Evolutionary conservation across 2,113 vertebrate genomes (phyloP).

Genomic region (Cyanistes caeruleus): DNA sequence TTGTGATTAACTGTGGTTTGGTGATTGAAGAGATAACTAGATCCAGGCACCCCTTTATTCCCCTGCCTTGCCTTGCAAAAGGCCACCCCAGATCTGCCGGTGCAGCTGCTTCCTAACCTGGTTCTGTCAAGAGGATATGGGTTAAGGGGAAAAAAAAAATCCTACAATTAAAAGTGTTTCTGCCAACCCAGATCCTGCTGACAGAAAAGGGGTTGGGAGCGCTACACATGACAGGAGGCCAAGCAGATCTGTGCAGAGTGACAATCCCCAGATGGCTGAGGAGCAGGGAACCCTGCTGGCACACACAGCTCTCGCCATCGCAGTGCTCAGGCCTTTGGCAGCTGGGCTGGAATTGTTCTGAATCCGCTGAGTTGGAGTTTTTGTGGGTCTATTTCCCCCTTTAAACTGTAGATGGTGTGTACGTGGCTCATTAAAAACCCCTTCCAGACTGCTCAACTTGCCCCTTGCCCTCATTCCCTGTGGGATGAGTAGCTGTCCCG

Average conservation of each 20-base stretch:
- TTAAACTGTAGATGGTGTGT: background rate
- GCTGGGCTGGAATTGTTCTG: background rate
- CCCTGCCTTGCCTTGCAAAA: background rate
- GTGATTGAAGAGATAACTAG: background rate
- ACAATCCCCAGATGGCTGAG: constrained; percentile 40
- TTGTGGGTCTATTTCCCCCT: background rate
- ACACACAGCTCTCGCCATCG: background rate
- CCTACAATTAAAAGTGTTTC: constrained; percentile 27
- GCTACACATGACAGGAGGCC: background rate
- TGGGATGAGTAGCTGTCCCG: background rate
- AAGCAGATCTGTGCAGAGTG: constrained; percentile 14
- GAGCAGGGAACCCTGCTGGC: constrained; percentile 36
- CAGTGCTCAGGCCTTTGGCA: background rate
- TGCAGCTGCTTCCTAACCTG: constrained; percentile 34
- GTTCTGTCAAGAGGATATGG: constrained; percentile 50
- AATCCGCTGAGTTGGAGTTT: background rate
- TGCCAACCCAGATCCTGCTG: constrained; percentile 35
- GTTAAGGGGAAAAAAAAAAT: background rate
- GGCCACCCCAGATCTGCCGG: background rate
- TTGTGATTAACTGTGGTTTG: background rate
- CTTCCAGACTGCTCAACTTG: background rate
- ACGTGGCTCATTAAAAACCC: background rate
- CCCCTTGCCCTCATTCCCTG: background rate
- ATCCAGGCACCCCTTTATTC: background rate
- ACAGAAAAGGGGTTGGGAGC: background rate